These are phyloP conservation scores for Bufo bufo DNA, from an alignment of 2,113 vertebrate genomes.

Conservation along the genomic window DNA sequence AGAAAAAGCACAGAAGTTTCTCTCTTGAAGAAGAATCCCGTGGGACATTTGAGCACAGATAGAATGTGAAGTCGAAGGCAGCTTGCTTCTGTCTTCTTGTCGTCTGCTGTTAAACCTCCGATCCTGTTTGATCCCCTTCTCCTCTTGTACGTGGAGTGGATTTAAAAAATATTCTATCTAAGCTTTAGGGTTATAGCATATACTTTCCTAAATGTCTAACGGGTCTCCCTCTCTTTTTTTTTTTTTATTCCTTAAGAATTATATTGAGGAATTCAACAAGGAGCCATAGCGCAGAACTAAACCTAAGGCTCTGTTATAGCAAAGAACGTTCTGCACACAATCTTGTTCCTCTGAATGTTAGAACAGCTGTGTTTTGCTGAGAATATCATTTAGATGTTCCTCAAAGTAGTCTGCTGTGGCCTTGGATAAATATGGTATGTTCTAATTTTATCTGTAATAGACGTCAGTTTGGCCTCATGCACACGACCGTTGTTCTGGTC, in stretches of 20 bases:
- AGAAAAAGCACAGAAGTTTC: slow-evolving; percentile 4
- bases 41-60: slow-evolving; percentile 1
- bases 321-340: background rate
- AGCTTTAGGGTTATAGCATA: background rate
- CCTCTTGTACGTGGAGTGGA: background rate
- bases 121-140: background rate
- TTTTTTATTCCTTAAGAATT: background rate
- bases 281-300: background rate
- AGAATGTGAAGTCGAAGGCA: slow-evolving; percentile 10
- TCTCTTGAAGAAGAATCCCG: slow-evolving; percentile 3
- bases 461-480: too few relatives aligned
- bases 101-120: background rate
- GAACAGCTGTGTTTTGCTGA: background rate
- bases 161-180: background rate
- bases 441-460: too few relatives aligned
- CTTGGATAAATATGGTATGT: background rate
- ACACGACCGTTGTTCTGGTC: too few relatives aligned
- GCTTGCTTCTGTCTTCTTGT: background rate
- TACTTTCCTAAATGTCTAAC: background rate
- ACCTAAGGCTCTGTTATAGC: background rate
- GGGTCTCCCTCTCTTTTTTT: background rate
- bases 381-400: background rate
- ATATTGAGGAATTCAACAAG: background rate
- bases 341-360: background rate
- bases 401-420: background rate